phyloP scores from a whole-genome alignment of 1,140 invertebrate species.

The Sitophilus oryzae region DNA sequence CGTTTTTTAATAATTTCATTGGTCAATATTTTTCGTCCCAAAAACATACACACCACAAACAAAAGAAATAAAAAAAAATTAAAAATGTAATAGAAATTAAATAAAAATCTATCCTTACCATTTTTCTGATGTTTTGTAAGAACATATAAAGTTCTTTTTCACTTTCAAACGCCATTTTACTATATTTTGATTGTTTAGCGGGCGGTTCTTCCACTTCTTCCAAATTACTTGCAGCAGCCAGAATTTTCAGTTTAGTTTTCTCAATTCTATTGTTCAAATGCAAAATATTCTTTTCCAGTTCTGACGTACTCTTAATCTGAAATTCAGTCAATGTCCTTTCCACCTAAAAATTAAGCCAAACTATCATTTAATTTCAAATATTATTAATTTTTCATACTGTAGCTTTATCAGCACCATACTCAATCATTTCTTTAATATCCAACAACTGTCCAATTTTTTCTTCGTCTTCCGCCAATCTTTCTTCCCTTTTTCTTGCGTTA shows the following conservation, averaged over 20 bases:
- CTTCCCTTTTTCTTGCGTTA: slow-evolving; percentile 78
- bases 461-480: slow-evolving; percentile 81
- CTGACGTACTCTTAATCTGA: slow-evolving; percentile 52
- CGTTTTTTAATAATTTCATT: no score
- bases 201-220: slow-evolving; percentile 53
- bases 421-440: slow-evolving; percentile 65
- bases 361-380: neutral
- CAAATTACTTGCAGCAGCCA: slow-evolving; percentile 58
- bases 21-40: no score
- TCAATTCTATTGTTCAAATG: slow-evolving; percentile 71
- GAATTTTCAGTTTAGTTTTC: slow-evolving; percentile 71
- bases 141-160: slow-evolving; percentile 38
- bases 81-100: no score
- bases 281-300: slow-evolving; percentile 68
- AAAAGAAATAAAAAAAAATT: no score
- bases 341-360: slow-evolving; percentile 7
- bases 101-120: slow-evolving; percentile 31
- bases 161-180: slow-evolving; percentile 41
- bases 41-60: no score
- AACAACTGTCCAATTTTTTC: slow-evolving; percentile 75
- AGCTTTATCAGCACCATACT: slow-evolving; percentile 66
- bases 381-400: slow-evolving; percentile 44
- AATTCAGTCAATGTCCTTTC: slow-evolving; percentile 54
- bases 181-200: slow-evolving; percentile 38
- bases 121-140: slow-evolving; percentile 40